These are phyloP conservation scores for Drosophila incognita DNA, from an alignment of 2,888 invertebrate genomes.

Conservation along the genomic window DNA sequence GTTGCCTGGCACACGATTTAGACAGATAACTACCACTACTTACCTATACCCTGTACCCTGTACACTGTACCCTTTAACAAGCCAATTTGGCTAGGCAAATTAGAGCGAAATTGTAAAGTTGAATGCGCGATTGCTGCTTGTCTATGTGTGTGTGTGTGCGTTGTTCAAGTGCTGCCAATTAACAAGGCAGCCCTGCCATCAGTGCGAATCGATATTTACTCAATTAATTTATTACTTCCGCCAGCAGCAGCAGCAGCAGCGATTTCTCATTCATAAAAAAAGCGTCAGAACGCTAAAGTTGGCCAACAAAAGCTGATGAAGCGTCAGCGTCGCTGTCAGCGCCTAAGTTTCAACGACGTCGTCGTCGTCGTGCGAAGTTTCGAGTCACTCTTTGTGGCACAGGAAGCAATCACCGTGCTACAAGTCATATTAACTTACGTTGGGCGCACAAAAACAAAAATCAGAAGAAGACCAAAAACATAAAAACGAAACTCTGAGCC, in stretches of 20 bases:
- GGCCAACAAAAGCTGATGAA: conserved; percentile 69
- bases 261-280: conserved; percentile 67
- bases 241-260: conserved; percentile 49
- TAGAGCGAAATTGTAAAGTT: conserved; percentile 32
- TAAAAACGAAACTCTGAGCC: conserved; percentile 21
- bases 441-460: conserved; percentile 58
- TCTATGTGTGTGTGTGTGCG: conserved; percentile 23
- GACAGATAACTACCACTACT: neutral
- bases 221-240: conserved; percentile 81
- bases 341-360: conserved; percentile 49
- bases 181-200: conserved; percentile 57
- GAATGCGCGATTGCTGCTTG: conserved; percentile 19
- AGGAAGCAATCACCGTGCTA: conserved; percentile 82
- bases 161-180: conserved; percentile 74
- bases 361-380: conserved; percentile 26
- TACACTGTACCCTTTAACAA: conserved; percentile 1
- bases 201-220: conserved; percentile 79
- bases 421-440: conserved; percentile 80
- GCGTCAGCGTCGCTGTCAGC: conserved; percentile 66
- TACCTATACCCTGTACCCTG: neutral
- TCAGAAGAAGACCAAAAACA: conserved; percentile 18
- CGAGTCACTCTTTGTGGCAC: conserved; percentile 53
- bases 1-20: conserved; percentile 36
- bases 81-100: conserved; percentile 75
- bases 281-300: conserved; percentile 49